Base-by-base conservation (phyloP, 2,888 invertebrate genomes). In the Sinodicranocentrus sp. region DNA sequence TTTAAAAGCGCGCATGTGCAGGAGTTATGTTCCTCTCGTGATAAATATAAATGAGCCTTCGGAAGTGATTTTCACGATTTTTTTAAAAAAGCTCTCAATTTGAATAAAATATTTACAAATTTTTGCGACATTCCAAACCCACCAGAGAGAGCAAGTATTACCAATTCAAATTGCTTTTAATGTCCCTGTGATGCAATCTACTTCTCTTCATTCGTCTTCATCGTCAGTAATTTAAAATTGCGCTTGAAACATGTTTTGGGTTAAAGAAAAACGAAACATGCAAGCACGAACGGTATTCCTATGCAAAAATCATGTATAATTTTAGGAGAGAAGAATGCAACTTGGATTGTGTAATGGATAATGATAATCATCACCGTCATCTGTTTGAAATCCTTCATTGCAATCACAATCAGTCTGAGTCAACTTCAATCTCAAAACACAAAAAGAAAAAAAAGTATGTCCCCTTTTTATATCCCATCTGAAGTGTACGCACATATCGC, bases 371-470 rank as follows among this genome's bases (percentile, higher is more conserved):
- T 63, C 75, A 76, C 65, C 54, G 28, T 59, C 25, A 48, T 63
- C 52, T 61, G 59, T 57, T 59, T 72, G 57, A 28, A 26, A 72
- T 72, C 59, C 59, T 72, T 72, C 72, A 72, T 72, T 72, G 72
- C 59, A 72, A 72, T 72, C 39, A 59, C 59, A 54, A 59, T 33
- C 43, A 44, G 26, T 10, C 33, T 33, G 33, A 33, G 33, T 33
- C 33, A 33, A 33, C 33, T 33, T 10, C 33, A 33, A 33, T 33
- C 33, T 33, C 33, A 10, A 33, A 33, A 33, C 33, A 33, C 10
- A 23, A 28, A 6, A 6, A 19, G 3, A 5, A 5, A 67, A 23
- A 67, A 19, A 67, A 23, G 39, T n/a, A n/a, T n/a, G n/a, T n/a
- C n/a, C n/a, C n/a, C n/a, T n/a, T n/a, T n/a, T n/a, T n/a, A n/a